A percentile compares a stretch with the other conserved stretches of the same genome.
These are phyloP conservation scores for Numenius arquata DNA, from an alignment of 2,113 vertebrate genomes.

Conservation along the genomic window DNA sequence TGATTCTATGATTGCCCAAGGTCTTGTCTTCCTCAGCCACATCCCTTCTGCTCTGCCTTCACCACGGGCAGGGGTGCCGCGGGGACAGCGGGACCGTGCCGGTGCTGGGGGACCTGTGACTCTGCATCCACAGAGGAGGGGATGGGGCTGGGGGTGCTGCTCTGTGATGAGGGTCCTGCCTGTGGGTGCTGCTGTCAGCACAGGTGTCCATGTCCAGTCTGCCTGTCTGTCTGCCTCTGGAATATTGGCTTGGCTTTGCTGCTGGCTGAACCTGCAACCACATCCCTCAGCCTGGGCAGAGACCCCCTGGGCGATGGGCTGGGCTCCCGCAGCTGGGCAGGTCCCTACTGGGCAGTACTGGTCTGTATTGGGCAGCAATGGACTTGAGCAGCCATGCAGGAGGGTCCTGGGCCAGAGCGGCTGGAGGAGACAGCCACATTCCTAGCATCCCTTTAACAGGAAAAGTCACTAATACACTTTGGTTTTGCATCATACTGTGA, in stretches of 20 bases:
- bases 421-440: not conserved
- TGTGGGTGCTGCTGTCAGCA: not conserved
- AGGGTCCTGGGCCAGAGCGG: not conserved
- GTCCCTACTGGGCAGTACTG: not conserved
- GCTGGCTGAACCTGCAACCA: not conserved
- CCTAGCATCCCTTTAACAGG: not conserved
- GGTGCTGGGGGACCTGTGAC: accelerated
- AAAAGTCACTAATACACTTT: not conserved
- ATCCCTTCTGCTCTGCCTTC: not conserved
- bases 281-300: not conserved
- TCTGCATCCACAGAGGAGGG: too few relatives aligned
- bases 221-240: not conserved
- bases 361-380: not conserved
- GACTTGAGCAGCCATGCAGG: not conserved
- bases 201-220: not conserved
- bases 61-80: not conserved
- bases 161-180: too few relatives aligned
- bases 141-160: not conserved
- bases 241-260: not conserved
- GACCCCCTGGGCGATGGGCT: accelerated
- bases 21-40: not conserved
- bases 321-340: too few relatives aligned
- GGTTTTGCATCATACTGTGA: not conserved
- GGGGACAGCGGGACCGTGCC: accelerated
- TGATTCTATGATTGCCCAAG: too few relatives aligned